Conservation (phyloP, 2,888 invertebrate genomes). For the Euzophera pinguis region DNA sequence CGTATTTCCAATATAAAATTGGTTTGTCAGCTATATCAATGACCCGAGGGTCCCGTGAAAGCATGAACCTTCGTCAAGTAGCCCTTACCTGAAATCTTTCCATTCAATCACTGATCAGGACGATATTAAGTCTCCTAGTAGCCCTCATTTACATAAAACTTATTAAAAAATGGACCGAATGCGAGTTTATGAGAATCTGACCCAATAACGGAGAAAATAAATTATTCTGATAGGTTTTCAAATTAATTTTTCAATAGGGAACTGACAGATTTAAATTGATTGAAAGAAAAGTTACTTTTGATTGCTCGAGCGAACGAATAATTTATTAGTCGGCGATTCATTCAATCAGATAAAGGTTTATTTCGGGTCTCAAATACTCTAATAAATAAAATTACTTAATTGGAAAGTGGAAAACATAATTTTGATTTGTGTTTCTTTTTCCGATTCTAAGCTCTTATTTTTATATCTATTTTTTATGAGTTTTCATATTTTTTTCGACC, state of each 20-base stretch:
- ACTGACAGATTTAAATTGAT: slow-evolving; percentile 2
- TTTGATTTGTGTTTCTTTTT: too few relatives aligned
- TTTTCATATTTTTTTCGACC: too few relatives aligned
- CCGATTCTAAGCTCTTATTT: too few relatives aligned
- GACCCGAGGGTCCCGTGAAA: slow-evolving; percentile 54
- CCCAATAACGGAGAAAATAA: slow-evolving; percentile 42
- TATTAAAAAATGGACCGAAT: slow-evolving; percentile 65
- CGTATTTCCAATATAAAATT: slow-evolving; percentile 24
- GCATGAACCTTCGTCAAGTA: slow-evolving; percentile 69
- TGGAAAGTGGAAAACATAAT: too few relatives aligned
- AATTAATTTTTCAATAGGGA: slow-evolving; percentile 7
- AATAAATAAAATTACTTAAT: too few relatives aligned
- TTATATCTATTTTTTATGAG: too few relatives aligned
- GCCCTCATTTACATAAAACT: slow-evolving; percentile 71
- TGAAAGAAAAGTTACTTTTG: slow-evolving; percentile 9
- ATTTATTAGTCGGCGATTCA: neutral
- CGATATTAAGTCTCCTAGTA: slow-evolving; percentile 61
- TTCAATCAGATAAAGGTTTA: neutral
- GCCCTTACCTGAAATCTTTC: slow-evolving; percentile 63
- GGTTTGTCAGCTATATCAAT: slow-evolving; percentile 63
- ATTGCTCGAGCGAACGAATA: slow-evolving; percentile 1
- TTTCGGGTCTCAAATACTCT: neutral
- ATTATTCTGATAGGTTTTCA: slow-evolving; percentile 28
- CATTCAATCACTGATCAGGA: slow-evolving; percentile 62
- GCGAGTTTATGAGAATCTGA: slow-evolving; percentile 28